Conservation (phyloP, 1,140 invertebrate species). For the Leptinotarsa texana region DNA sequence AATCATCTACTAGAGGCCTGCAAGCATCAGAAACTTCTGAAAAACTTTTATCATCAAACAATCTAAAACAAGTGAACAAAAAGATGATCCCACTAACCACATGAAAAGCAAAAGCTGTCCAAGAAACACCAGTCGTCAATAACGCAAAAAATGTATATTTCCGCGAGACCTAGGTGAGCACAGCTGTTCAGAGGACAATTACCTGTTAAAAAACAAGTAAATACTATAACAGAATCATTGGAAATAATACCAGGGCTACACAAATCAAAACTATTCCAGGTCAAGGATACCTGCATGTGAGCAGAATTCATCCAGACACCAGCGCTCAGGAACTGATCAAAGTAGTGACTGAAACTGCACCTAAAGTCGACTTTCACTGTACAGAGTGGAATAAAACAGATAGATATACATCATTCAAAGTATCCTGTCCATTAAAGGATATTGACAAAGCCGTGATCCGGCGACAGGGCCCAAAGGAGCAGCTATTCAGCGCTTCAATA, state of each 20-base stretch:
- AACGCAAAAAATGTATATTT: not conserved
- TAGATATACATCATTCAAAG: not conserved
- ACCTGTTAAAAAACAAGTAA: not conserved
- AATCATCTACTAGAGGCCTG: not conserved
- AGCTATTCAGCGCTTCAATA: not conserved
- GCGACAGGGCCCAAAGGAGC: not conserved
- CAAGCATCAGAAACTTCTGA: not conserved
- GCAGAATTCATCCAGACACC: not conserved
- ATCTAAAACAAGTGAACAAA: not conserved
- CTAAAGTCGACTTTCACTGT: not conserved
- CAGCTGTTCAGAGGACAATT: not conserved
- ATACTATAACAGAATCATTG: not conserved
- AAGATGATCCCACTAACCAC: not conserved
- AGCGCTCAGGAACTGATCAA: not conserved
- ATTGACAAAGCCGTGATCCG: not conserved
- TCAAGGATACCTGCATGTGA: not conserved
- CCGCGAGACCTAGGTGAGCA: not conserved
- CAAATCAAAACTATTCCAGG: not conserved
- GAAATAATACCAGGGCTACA: constrained; percentile 2
- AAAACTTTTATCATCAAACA: not conserved
- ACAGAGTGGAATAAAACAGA: not conserved
- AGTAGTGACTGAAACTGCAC: not conserved
- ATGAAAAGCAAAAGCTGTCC: not conserved
- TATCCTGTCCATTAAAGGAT: not conserved
- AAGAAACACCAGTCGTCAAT: not conserved